Percentiles rank a stretch among this genome's conserved stretches.
Conservation (phyloP, 1,140 invertebrate species). For the Eupeodes corollae region DNA sequence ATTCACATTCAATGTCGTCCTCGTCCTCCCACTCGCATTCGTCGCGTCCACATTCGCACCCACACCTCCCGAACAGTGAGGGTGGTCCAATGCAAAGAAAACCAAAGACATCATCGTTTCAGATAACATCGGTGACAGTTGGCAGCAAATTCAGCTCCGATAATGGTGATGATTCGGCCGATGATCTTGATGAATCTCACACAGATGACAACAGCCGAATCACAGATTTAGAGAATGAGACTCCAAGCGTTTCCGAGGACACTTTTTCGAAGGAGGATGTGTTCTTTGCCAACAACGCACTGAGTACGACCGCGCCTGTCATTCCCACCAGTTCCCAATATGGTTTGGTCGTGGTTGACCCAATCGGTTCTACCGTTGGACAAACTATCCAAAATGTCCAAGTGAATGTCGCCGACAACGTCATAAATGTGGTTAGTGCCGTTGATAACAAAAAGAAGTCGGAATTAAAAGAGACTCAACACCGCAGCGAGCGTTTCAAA, state of each 20-base stretch:
- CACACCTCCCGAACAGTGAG: conserved; percentile 1
- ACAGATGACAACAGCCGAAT: conserved; percentile 74
- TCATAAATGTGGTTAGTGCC: conserved; percentile 51
- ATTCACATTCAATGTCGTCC: conserved; percentile 26
- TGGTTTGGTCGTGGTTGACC: conserved; percentile 64
- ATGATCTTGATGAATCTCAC: conserved; percentile 87
- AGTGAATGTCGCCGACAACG: conserved; percentile 50
- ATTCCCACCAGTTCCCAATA: conserved; percentile 76
- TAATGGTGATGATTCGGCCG: conserved; percentile 81
- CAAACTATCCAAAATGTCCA: conserved; percentile 43
- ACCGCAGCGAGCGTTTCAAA: conserved; percentile 80
- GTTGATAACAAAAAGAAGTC: conserved; percentile 48
- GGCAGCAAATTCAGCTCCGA: conserved; percentile 69
- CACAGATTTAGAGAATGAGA: conserved; percentile 73
- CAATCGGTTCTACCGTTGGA: conserved; percentile 22
- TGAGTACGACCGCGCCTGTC: conserved; percentile 65
- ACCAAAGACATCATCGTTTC: conserved; percentile 65
- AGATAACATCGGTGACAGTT: conserved; percentile 81
- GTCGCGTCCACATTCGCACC: conserved; percentile 11
- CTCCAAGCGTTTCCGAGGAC: conserved; percentile 73
- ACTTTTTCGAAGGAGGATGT: conserved; percentile 72
- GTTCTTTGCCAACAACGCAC: conserved; percentile 61
- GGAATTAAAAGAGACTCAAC: conserved; percentile 58
- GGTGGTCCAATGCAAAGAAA: conserved; percentile 15
- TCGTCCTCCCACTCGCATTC: conserved; percentile 6